Evolutionary conservation across 1,140 invertebrate genomes (phyloP).

Genomic region (Aradophagus sp.): DNA sequence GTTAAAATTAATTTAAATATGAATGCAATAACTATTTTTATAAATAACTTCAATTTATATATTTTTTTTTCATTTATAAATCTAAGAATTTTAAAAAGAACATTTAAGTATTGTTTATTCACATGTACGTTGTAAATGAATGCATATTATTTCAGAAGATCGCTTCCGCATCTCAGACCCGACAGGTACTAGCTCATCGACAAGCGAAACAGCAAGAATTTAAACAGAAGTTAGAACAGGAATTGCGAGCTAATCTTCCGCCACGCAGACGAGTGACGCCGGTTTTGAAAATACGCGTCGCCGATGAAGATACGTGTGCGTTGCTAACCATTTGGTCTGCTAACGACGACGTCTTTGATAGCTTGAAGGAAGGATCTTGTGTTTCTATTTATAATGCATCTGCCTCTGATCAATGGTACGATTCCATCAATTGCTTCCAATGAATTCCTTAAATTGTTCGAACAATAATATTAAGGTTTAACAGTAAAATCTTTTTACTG

Average conservation of each 20-base stretch:
- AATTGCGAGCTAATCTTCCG: slow-evolving; percentile 63
- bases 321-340: slow-evolving; percentile 79
- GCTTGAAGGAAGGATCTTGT: slow-evolving; percentile 77
- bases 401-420: slow-evolving; percentile 74
- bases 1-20: not conserved
- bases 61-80: too few relatives aligned
- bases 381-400: slow-evolving; percentile 71
- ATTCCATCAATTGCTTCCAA: slow-evolving; percentile 58
- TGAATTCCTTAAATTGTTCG: slow-evolving; percentile 7
- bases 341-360: slow-evolving; percentile 73
- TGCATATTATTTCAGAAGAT: too few relatives aligned
- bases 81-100: too few relatives aligned
- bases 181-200: slow-evolving; percentile 33
- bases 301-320: slow-evolving; percentile 70
- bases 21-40: too few relatives aligned
- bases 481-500: slow-evolving; percentile 5
- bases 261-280: slow-evolving; percentile 70
- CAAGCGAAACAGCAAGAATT: slow-evolving; percentile 56
- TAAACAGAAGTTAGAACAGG: slow-evolving; percentile 58
- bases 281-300: slow-evolving; percentile 74
- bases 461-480: not conserved
- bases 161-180: slow-evolving; percentile 13
- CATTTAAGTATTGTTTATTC: too few relatives aligned
- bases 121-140: too few relatives aligned
- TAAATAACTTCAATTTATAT: too few relatives aligned